Base-by-base conservation (phyloP, 2,888 invertebrate genomes). In the Andrena fulva region DNA sequence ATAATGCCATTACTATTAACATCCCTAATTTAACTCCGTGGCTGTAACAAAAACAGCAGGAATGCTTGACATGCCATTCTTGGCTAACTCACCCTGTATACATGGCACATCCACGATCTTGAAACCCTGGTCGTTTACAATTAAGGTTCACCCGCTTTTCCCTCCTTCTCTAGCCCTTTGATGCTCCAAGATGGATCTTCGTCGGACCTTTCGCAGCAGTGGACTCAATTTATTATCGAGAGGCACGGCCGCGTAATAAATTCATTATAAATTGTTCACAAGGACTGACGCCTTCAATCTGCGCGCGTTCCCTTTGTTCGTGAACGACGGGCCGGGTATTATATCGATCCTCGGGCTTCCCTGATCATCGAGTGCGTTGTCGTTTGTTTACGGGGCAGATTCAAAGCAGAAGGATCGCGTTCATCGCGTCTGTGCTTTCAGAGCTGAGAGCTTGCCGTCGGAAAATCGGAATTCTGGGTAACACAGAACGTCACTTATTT, bases 71-170 rank as follows among this genome's bases (percentile, higher is more conserved):
- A 42, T 16, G 12, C 16, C 5, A 42, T 42, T 42, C 12, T 16
- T 42, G 5, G 16, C 5, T 42, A 42, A 42, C 12, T 60, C 60
- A 60, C n/a, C 27, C n/a, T 50, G 62, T 42, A 35, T 62, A 35
- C 20, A 48, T 71, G 29, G 63, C 42, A 42, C 12, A 12, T 42
- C 33, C 27, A n/a, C 42, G n/a, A 71, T 56, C 52, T 8, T 62
- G 31, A 59, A 72, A 69, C 24, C n/a, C 31, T 42, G 35, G 31
- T 60, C 72, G 54, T 64, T 81, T 56, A 71, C 74, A 78, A 78
- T 82, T 87, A 85, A 72, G 64, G 72, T 42, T 24, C 56, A 68
- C 50, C 62, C 31, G 48, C 52, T 68, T 68, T 59, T 48, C 35
- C 31, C 27, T 8, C 12, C 8, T 12, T 35, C 16, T 20, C 24